Base-by-base conservation (phyloP, 1,140 invertebrate species). In the Drosophila pallidifrons region DNA sequence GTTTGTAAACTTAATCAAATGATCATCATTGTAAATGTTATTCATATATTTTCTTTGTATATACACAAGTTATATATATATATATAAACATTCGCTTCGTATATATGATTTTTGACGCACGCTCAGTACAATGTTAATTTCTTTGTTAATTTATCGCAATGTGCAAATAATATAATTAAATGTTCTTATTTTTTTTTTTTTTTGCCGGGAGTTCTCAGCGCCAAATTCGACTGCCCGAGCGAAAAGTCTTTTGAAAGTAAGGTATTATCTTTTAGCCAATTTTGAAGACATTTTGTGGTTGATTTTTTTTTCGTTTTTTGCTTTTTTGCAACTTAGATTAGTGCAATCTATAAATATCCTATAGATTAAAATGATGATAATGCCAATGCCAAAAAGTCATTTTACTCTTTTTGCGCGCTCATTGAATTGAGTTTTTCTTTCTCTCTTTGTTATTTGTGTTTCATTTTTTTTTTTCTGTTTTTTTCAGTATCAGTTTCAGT, bases 231-330 rank as follows among this genome's bases (percentile, higher is more conserved):
- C 64, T 38, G 47, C 77, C 82, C 69, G 52, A 69, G 73, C 67
- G 67, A 82, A 82, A 86, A 86, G 82, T 86, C 82, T 86, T 81
- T 90, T 72, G 67, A 88, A 89, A 81, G 70, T 65, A 82, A 81
- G 58, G 46, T 73, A 51, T 41, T 58, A 76, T 77, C 51, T 75
- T 74, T 77, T 67, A 87, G 79, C 71, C 81, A 88, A 89, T 81
- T 90, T 85, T 89, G 85, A 89, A 89, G 86, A 89, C 85, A 89
- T 81, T 86, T 89, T 79, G 86, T 89, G 86, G 81, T 89, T 89
- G 63, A 61, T 38, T 30, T 38, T 55, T 20, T 25, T 43, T 38
- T 45, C 41, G 75, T 66, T 70, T 72, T 81, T 70, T 75, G 64
- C 55, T 32, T 32, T 32, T 32, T 32, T 59, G 74, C 80, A 80